These are phyloP conservation scores for Eustalomyia histrio DNA, from an alignment of 2,888 invertebrate genomes.

Conservation along the genomic window DNA sequence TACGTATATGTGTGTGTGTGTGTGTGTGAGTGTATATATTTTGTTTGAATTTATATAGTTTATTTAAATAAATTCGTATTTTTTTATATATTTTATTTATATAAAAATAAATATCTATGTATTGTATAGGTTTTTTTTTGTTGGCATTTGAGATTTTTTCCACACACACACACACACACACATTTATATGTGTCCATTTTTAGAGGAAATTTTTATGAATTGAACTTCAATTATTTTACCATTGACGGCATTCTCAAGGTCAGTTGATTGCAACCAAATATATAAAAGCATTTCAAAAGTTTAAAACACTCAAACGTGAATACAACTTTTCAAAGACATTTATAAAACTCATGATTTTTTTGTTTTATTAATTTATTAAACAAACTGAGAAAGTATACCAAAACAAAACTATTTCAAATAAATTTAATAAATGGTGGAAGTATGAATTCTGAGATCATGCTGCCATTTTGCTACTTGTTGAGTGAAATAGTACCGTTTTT, in stretches of 20 bases:
- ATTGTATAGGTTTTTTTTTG: slow-evolving; percentile 44
- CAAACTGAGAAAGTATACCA: too few species aligned
- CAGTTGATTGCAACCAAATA: slow-evolving; percentile 35
- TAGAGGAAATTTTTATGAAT: slow-evolving; percentile 55
- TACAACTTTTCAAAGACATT: too few species aligned
- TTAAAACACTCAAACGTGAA: too few species aligned
- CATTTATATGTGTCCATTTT: slow-evolving; percentile 34
- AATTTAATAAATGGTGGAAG: too few species aligned
- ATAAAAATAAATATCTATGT: slow-evolving; percentile 46
- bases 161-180: not conserved
- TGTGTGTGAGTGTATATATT: slow-evolving; percentile 38
- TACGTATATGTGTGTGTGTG: not conserved
- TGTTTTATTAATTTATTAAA: too few species aligned
- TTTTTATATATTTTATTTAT: slow-evolving; percentile 52
- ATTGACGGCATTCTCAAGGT: slow-evolving; percentile 64
- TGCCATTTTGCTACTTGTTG: too few species aligned
- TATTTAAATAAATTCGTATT: slow-evolving; percentile 59
- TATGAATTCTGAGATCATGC: too few species aligned
- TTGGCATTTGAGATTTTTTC: slow-evolving; percentile 28
- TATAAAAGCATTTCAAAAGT: not conserved
- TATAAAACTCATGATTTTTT: too few species aligned
- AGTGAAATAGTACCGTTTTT: too few species aligned
- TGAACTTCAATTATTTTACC: slow-evolving; percentile 62
- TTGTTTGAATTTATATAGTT: slow-evolving; percentile 52
- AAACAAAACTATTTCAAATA: too few species aligned